Evolutionary conservation across 2,113 vertebrate species (phyloP).

Genomic region (Rana temporaria): DNA sequence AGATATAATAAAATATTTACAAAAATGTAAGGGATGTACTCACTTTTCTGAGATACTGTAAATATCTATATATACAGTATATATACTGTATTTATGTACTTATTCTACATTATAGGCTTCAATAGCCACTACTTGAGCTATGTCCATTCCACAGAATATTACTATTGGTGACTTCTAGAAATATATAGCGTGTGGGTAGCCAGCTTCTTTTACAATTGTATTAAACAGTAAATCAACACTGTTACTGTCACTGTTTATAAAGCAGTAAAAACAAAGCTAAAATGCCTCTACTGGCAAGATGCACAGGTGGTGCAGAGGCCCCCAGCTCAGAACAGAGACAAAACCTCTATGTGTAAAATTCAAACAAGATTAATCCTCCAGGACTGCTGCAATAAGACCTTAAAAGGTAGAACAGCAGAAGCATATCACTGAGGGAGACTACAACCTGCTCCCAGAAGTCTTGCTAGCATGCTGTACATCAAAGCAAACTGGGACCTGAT

Average conservation of each 20-base stretch:
- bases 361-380: slow-evolving; percentile 91
- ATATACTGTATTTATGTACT: too few species aligned
- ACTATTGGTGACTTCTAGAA: too few species aligned
- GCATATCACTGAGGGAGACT: slow-evolving; percentile 75
- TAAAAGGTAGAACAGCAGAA: slow-evolving; percentile 84
- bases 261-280: neutral
- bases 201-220: too few species aligned
- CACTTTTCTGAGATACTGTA: too few species aligned
- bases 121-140: too few species aligned
- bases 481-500: slow-evolving; percentile 87
- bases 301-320: slow-evolving; percentile 75
- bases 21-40: too few species aligned
- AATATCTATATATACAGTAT: too few species aligned
- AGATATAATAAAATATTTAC: too few species aligned
- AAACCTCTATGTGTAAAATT: slow-evolving; percentile 85
- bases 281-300: slow-evolving; percentile 62
- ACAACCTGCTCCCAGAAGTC: slow-evolving; percentile 83
- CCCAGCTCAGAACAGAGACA: slow-evolving; percentile 77
- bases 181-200: too few species aligned
- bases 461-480: slow-evolving; percentile 88
- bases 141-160: too few species aligned
- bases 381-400: slow-evolving; percentile 89
- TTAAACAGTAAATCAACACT: too few species aligned
- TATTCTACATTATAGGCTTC: too few species aligned
- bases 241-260: neutral